Conservation (phyloP, 2,113 vertebrate species). For the Bucco capensis region DNA sequence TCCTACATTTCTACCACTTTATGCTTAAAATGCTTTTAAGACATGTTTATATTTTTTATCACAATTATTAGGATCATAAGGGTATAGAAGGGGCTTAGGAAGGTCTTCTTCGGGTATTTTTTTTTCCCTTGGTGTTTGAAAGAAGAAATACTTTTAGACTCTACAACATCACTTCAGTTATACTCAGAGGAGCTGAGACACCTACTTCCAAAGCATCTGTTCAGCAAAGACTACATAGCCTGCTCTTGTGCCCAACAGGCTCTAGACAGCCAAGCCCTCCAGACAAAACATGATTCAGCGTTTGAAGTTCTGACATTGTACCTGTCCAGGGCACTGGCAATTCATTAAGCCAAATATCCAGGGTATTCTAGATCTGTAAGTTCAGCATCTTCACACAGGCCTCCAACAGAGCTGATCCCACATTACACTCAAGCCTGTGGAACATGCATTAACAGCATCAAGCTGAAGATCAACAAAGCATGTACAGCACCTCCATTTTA, state of each 20-base stretch:
- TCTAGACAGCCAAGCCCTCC: background rate
- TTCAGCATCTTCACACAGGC: background rate
- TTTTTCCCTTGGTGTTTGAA: background rate
- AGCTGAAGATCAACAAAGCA: background rate
- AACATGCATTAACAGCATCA: no score
- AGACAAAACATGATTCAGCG: fast-evolving
- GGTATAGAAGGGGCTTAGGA: no score
- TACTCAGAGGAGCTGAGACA: fast-evolving
- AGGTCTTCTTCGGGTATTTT: no score
- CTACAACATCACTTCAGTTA: background rate
- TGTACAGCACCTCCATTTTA: fast-evolving
- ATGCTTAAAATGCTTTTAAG: background rate
- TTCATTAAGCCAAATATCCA: background rate
- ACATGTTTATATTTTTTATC: background rate
- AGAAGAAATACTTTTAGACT: background rate
- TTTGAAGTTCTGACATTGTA: background rate
- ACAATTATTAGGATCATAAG: background rate
- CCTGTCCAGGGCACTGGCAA: background rate
- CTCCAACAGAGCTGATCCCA: background rate
- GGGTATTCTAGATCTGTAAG: fast-evolving
- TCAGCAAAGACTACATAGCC: background rate
- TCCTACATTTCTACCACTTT: background rate
- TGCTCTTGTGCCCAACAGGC: fast-evolving
- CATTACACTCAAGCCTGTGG: fast-evolving
- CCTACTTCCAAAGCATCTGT: background rate